Percentiles rank a stretch among this genome's conserved stretches.
Evolutionary conservation across 2,888 invertebrate species (phyloP).

Genomic region (Drosophila neotestacea): DNA sequence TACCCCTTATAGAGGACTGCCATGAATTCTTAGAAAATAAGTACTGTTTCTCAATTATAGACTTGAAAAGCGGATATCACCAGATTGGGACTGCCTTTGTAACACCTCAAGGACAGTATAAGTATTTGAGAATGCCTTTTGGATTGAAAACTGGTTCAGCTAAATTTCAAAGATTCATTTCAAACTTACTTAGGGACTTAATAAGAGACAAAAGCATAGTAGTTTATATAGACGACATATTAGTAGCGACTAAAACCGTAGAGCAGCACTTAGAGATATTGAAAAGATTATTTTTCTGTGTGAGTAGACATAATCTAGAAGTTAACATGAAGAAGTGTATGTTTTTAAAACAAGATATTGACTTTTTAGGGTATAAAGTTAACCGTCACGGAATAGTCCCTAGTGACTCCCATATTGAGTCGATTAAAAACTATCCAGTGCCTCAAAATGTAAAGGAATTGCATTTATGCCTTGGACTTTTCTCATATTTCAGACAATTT

Average conservation of each 20-base stretch:
- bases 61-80: slow-evolving; percentile 10
- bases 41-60: background rate
- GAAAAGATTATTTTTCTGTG: too few species aligned
- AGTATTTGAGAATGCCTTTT: background rate
- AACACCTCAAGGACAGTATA: background rate
- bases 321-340: background rate
- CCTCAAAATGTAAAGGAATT: background rate
- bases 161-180: slow-evolving; percentile 2
- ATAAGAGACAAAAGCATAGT: background rate
- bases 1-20: slow-evolving; percentile 10
- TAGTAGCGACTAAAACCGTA: background rate
- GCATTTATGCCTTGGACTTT: background rate
- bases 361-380: too few species aligned
- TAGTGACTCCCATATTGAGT: too few species aligned
- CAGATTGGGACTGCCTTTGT: slow-evolving; percentile 9
- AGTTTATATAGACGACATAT: slow-evolving; percentile 1
- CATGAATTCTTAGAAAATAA: background rate
- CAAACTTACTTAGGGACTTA: background rate
- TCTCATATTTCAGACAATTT: slow-evolving; percentile 3
- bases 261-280: too few species aligned
- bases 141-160: background rate
- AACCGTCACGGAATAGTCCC: too few species aligned
- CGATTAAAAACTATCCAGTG: background rate
- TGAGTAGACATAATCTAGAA: too few species aligned
- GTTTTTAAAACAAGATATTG: too few species aligned